These are phyloP conservation scores for Schizaphis graminum DNA, from an alignment of 2,888 invertebrate genomes.

Conservation along the genomic window DNA sequence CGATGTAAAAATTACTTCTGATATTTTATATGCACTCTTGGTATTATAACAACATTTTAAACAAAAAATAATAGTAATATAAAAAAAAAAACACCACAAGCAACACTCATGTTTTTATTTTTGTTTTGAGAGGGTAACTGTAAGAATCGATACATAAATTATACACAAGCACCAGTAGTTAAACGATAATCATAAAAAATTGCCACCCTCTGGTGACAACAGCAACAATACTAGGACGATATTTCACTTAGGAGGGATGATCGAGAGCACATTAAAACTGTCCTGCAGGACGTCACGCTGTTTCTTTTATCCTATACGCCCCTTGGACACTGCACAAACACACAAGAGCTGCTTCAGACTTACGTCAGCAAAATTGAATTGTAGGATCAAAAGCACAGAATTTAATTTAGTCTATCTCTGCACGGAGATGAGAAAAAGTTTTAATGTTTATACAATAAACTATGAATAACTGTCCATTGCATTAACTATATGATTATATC, in stretches of 20 bases:
- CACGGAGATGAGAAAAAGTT: background rate
- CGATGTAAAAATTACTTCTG: background rate
- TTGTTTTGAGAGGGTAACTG: conserved; percentile 26
- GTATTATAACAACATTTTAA: conserved; percentile 17
- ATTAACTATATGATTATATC: background rate
- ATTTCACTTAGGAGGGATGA: conserved; percentile 63
- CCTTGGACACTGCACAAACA: conserved; percentile 7
- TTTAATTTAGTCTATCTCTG: background rate
- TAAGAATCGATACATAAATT: conserved; percentile 57
- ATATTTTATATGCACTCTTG: background rate
- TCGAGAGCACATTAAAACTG: conserved; percentile 56
- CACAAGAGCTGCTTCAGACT: conserved; percentile 13
- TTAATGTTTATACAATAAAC: background rate
- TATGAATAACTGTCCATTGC: background rate
- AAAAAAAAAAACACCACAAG: background rate
- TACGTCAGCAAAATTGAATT: conserved; percentile 10
- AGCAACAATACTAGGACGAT: conserved; percentile 54
- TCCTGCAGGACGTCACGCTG: conserved; percentile 58
- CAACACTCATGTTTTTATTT: conserved; percentile 47
- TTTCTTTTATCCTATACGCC: conserved; percentile 52
- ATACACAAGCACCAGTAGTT: conserved; percentile 56
- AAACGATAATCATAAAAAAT: conserved; percentile 60
- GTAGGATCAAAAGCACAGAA: background rate
- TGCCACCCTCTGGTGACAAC: conserved; percentile 56
- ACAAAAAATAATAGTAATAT: conserved; percentile 33